Base-by-base conservation (phyloP, 1,140 invertebrate species). In the Drosophila arizonae region DNA sequence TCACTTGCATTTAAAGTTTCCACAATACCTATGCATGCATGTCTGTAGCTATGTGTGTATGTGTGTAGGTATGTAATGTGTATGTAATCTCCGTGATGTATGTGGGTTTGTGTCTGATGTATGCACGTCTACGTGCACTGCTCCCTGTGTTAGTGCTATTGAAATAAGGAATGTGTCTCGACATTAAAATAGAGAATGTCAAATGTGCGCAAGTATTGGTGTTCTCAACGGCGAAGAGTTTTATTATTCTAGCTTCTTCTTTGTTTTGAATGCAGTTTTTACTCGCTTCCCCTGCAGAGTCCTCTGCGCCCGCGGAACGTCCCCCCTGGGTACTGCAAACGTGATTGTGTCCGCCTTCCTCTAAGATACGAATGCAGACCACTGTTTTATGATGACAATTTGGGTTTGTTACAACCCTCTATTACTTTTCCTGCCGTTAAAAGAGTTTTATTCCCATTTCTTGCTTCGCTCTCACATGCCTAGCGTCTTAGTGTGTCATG, bases 1-100 rank as follows among this genome's bases (percentile, higher is more conserved):
- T 76, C 81, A 62, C 77, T 85, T 79, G 81, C 82, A 85, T 85
- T 84, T 77, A 85, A 85, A 85, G 79, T 80, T 80, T 57, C 72
- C 72, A 81, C 79, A 81, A 76, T 68, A 73, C 65, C 64, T 67
- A 67, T 69, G 24, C 61, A 51, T 41, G 54, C 67, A 30, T 50
- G 11, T 55, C n/a, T 45, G 15, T 46, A 17, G 3, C 6, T 45
- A 24, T 28, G 43, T 30, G 43, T 67, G 65, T 51, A 68, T 57
- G 70, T 36, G 41, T 17, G 43, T 77, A 26, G 11, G 70, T 36
- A 46, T 24, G 41, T 77, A 24, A 6, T 54, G 26, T 28, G 26
- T 28, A 28, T 41, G 48, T 48, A 48, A 48, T 48, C 36, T 39
- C 6, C 3, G 46, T 48, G 60, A 24, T 58, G 55, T 52, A 39